Evolutionary conservation across 2,888 invertebrate species (phyloP), one percentile per base, ranked within the genome.

Genomic region (Mycogona germanica): DNA sequence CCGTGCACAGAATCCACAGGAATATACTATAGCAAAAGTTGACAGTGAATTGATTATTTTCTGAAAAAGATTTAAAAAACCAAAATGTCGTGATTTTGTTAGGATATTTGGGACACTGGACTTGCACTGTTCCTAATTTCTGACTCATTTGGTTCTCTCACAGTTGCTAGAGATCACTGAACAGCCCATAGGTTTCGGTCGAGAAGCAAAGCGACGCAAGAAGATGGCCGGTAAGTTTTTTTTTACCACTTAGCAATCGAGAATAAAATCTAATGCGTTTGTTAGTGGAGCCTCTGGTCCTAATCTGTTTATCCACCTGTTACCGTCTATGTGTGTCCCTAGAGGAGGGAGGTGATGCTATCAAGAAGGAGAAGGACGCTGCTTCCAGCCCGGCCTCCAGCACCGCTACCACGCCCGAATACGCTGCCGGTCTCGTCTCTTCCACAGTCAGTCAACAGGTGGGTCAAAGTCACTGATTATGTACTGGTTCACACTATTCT

Each of bases 131-230:
- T n/a, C n/a, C n/a, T n/a, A n/a, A n/a, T n/a, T n/a, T n/a, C n/a
- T n/a, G n/a, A n/a, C n/a, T n/a, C n/a, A n/a, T n/a, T n/a, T n/a
- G n/a, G n/a, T n/a, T n/a, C n/a, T n/a, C n/a, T n/a, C n/a, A 21
- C 48, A 70, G 73, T 74, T 96, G 46, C 73, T 96, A 37, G 95
- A 95, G 68, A 91, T 96, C 63, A 82, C 85, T 2, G 95, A 96
- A 66, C 89, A 92, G 66, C 95, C 95, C 0, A 70, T 87, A 29
- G 86, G 86, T 9, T 82, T 80, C 68, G 81, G 83, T 0, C 82
- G 69, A 56, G 72, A 71, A 60, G 87, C 88, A 17, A 93, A 93
- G 68, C 86, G 92, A 70, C 78, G 92, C 62, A 81, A 87, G 68
- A 81, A 85, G 64, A 81, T 84, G 71, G 81, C 84, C 63, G 84